phyloP scores from a whole-genome alignment of 2,797 vertebrate species.

The Carapus acus region DNA sequence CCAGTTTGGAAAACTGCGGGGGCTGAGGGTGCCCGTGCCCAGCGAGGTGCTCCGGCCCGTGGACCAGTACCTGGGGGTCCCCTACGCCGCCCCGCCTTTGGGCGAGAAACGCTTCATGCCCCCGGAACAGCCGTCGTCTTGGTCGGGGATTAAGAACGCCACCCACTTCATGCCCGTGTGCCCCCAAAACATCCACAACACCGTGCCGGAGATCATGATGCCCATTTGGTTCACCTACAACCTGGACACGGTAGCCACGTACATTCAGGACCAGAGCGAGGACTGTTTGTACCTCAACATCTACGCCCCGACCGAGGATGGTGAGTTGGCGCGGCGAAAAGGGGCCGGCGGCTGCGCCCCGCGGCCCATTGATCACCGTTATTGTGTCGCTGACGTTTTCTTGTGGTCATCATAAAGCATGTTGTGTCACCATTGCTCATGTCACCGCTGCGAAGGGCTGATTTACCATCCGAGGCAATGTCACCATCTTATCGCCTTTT shows the following conservation, averaged over 20 bases:
- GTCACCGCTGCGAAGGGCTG: slow-evolving; percentile 52
- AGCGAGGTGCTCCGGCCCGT: slow-evolving; percentile 79
- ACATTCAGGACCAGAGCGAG: slow-evolving; percentile 89
- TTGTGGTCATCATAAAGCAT: slow-evolving; percentile 38
- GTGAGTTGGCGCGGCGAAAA: slow-evolving; percentile 68
- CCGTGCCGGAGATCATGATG: slow-evolving; percentile 88
- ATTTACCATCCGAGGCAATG: slow-evolving; percentile 50
- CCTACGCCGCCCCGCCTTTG: slow-evolving; percentile 82
- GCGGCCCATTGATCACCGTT: slow-evolving; percentile 28
- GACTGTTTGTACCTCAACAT: slow-evolving; percentile 91
- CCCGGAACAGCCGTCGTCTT: slow-evolving; percentile 83
- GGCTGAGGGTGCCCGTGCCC: slow-evolving; percentile 81
- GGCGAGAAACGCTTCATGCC: slow-evolving; percentile 86
- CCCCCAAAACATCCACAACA: slow-evolving; percentile 87
- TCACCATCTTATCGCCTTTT: slow-evolving; percentile 24
- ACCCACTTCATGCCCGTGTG: slow-evolving; percentile 89
- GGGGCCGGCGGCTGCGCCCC: slow-evolving; percentile 11
- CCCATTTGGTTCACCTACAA: slow-evolving; percentile 93
- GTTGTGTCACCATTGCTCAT: slow-evolving; percentile 37
- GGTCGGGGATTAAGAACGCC: slow-evolving; percentile 84
- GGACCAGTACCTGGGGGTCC: slow-evolving; percentile 85
- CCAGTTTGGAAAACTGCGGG: slow-evolving; percentile 83
- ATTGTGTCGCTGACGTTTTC: slow-evolving; percentile 22
- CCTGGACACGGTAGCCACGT: slow-evolving; percentile 85
- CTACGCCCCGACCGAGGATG: slow-evolving; percentile 85